Evolutionary conservation across 92 coral and sea anemone species (phyloP).

Genomic region (Montipora capitata): DNA sequence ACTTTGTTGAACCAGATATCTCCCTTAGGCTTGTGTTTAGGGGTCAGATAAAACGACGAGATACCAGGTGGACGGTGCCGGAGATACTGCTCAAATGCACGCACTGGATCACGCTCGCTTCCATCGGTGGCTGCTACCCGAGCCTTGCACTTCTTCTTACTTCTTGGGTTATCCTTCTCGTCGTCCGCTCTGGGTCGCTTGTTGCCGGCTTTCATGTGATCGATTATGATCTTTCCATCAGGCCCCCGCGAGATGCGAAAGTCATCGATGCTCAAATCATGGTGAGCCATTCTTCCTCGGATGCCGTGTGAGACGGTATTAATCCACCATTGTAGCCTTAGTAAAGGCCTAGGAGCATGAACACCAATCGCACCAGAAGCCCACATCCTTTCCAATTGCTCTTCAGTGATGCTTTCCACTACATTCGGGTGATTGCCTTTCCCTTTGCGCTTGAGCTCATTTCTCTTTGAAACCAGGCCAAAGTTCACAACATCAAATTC

Average conservation of each 20-base stretch:
- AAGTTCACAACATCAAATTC: constrained; percentile 99
- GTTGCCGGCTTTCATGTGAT: constrained; percentile 95
- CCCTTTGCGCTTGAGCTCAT: constrained; percentile 98
- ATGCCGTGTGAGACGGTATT: constrained; percentile 99
- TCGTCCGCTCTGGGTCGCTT: constrained; percentile 94
- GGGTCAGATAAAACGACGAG: constrained; percentile 98
- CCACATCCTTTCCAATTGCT: constrained; percentile 99
- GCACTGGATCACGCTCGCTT: constrained; percentile 98
- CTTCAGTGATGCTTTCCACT: constrained; percentile 98
- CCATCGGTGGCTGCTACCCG: constrained; percentile 99
- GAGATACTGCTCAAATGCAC: constrained; percentile 97
- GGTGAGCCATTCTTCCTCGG: constrained; percentile 99
- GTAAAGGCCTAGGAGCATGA: constrained; percentile 96
- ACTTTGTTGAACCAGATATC: constrained; percentile 99
- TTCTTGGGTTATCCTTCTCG: constrained; percentile 92
- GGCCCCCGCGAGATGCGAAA: constrained; percentile 98
- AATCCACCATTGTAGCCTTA: constrained; percentile 99
- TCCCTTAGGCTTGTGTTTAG: constrained; percentile 99
- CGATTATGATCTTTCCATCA: constrained; percentile 98
- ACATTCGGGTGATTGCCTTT: constrained; percentile 99
- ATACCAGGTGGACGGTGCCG: constrained; percentile 99
- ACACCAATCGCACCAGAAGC: constrained; percentile 99
- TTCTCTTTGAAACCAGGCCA: constrained; percentile 97
- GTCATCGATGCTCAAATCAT: constrained; percentile 97
- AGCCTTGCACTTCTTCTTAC: constrained; percentile 97